phyloP scores from a whole-genome alignment of 2,797 vertebrate genomes.

The Meda fulgida region DNA sequence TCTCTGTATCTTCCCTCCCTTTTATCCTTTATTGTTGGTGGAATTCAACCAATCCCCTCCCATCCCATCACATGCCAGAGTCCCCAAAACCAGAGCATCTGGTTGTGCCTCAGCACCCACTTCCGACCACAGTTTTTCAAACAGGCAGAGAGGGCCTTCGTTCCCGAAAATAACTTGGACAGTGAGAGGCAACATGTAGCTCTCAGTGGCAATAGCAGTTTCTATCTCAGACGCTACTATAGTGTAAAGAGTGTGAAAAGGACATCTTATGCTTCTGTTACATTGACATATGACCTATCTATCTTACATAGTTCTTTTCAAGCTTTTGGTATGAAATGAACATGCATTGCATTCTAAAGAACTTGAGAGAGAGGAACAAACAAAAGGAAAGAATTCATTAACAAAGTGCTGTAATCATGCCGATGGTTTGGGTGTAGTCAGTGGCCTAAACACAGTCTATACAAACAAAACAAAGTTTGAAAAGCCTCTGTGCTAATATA shows the following conservation, averaged over 20 bases:
- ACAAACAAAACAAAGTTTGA: slow-evolving; percentile 49
- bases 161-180: slow-evolving; percentile 53
- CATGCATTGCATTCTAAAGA: slow-evolving; percentile 20
- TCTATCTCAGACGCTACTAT: slow-evolving; percentile 31
- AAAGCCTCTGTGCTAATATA: slow-evolving; percentile 26
- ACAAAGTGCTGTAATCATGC: slow-evolving; percentile 35
- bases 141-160: slow-evolving; percentile 42
- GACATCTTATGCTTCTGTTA: slow-evolving; percentile 15
- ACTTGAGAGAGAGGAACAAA: slow-evolving; percentile 7
- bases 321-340: slow-evolving; percentile 2
- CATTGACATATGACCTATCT: not conserved
- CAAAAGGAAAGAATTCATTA: slow-evolving; percentile 23
- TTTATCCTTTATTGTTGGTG: slow-evolving; percentile 23
- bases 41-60: slow-evolving; percentile 26
- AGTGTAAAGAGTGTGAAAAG: slow-evolving; percentile 38
- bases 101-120: slow-evolving; percentile 49
- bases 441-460: slow-evolving; percentile 45
- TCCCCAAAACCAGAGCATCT: slow-evolving; percentile 36
- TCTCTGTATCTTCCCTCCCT: slow-evolving; percentile 6
- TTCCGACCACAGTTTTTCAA: slow-evolving; percentile 62
- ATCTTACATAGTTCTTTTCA: slow-evolving; percentile 12
- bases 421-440: slow-evolving; percentile 32
- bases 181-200: slow-evolving; percentile 32
- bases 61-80: slow-evolving; percentile 26
- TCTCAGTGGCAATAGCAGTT: slow-evolving; percentile 44